A percentile compares a stretch with the other conserved stretches of the same genome.
These are phyloP conservation scores for Orthonyx spaldingii DNA, from an alignment of 2,113 vertebrate species.

Conservation along the genomic window DNA sequence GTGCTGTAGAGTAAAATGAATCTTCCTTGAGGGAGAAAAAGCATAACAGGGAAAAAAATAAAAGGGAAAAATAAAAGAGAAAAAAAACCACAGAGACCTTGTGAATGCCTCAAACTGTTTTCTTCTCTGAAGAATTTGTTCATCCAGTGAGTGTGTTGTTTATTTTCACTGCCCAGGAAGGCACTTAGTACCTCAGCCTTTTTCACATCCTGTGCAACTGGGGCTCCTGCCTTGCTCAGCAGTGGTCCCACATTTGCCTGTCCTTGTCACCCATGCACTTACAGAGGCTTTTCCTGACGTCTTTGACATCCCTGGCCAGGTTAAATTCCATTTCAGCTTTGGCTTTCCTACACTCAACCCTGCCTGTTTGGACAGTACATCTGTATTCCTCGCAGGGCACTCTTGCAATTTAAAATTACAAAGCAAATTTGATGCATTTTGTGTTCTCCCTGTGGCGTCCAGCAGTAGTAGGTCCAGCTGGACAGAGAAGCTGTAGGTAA, in stretches of 20 bases:
- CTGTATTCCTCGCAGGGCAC: neutral
- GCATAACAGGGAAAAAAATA: neutral
- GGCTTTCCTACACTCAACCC: neutral
- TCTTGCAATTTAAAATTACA: neutral
- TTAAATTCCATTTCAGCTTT: neutral
- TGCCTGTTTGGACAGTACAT: neutral
- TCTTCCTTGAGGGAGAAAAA: neutral
- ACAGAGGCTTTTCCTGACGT: neutral
- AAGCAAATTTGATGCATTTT: neutral
- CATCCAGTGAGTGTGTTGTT: neutral
- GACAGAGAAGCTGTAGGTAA: neutral
- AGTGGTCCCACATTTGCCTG: neutral
- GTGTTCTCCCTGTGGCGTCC: neutral
- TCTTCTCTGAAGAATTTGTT: neutral
- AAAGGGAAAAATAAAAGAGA: neutral
- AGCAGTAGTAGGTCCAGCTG: neutral
- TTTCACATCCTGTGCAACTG: neutral
- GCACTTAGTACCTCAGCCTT: neutral
- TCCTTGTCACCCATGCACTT: neutral
- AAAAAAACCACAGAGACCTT: rapidly evolving
- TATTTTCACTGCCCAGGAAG: neutral
- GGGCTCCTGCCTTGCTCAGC: neutral
- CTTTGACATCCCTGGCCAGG: neutral
- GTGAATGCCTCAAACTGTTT: neutral
- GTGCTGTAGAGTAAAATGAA: neutral